Base-by-base conservation (phyloP, 2,888 invertebrate genomes). In the Euplagia quadripunctaria region DNA sequence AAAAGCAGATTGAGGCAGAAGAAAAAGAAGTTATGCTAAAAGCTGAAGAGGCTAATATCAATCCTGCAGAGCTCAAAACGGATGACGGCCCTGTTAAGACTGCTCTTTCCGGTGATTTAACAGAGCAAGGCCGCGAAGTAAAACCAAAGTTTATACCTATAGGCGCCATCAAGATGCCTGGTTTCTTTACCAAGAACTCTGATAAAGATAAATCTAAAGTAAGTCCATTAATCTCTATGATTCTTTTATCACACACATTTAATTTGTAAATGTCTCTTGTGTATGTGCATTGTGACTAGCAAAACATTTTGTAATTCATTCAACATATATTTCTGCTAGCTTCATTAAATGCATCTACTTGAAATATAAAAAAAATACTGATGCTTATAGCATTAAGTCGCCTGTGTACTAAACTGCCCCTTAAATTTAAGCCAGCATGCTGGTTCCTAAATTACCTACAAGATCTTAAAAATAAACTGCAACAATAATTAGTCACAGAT, bases 91-190 rank as follows among this genome's bases (percentile, higher is more conserved):
- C 92, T 14, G 94, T 94, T 58, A 94, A 94, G 81, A 95, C 96
- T 11, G 97, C 97, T 64, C 92, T 95, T n/a, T 94, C 94, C 4
- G 96, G 96, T 20, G 94, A 94, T 76, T 96, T 96, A 41, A 96
- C 96, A 9, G 97, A 97, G 83, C 97, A 97, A 83, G 97, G 97
- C 69, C 96, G 97, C 78, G 97, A 97, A 93, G 97, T 97, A 52
- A 97, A 97, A 88, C 97, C 97, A 75, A 98, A 97, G 90, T 98
- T 98, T 90, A 98, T 98, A 85, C 98, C 98, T 7, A 98, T 98
- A 86, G 98, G 98, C 69, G 98, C 98, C n/a, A 98, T 98, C 80
- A 98, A 98, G 94, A 97, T 98, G 97, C 98, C 98, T 7, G 98
- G 98, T 20, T 98, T 98, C 94, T 98, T 98, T 87, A 97, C 97